phyloP scores from a whole-genome alignment of 64 coral and sea anemone genomes.

The Pocillopora damicornis region DNA sequence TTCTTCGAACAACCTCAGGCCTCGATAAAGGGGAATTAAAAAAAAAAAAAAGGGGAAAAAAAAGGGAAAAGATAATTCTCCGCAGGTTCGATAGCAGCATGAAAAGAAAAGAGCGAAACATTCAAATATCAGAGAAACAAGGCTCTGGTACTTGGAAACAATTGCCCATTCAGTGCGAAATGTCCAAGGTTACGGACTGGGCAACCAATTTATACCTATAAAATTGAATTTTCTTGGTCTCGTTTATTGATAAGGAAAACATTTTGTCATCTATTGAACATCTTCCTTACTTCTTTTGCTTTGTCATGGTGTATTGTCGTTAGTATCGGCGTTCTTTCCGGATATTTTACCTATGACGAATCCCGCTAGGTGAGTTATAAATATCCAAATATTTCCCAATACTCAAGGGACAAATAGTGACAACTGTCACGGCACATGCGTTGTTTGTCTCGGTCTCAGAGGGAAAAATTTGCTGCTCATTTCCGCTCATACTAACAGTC shows the following conservation, averaged over 20 bases:
- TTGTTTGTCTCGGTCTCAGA: not conserved
- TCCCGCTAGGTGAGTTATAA: not conserved
- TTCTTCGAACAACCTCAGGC: no score
- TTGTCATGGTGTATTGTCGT: not conserved
- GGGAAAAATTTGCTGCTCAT: conserved; percentile 22
- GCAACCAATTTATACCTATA: not conserved
- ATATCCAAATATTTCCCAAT: conserved; percentile 25
- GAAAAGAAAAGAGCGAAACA: not conserved
- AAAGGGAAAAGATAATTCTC: not conserved
- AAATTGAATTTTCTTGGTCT: not conserved
- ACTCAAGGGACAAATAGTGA: conserved; percentile 15
- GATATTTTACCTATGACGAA: not conserved
- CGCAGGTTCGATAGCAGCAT: not conserved
- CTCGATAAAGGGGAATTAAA: no score
- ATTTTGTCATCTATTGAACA: not conserved
- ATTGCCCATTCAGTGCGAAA: not conserved
- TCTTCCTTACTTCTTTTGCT: not conserved
- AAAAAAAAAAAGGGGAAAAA: no score
- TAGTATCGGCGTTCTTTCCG: not conserved
- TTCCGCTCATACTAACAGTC: not conserved
- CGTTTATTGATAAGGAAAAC: not conserved
- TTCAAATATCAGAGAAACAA: not conserved
- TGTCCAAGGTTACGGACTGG: not conserved
- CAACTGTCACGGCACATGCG: conserved; percentile 32
- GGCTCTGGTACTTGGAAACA: no score